Evolutionary conservation across 2,888 invertebrate species (phyloP).

Genomic region (Cataglyphis cursor): DNA sequence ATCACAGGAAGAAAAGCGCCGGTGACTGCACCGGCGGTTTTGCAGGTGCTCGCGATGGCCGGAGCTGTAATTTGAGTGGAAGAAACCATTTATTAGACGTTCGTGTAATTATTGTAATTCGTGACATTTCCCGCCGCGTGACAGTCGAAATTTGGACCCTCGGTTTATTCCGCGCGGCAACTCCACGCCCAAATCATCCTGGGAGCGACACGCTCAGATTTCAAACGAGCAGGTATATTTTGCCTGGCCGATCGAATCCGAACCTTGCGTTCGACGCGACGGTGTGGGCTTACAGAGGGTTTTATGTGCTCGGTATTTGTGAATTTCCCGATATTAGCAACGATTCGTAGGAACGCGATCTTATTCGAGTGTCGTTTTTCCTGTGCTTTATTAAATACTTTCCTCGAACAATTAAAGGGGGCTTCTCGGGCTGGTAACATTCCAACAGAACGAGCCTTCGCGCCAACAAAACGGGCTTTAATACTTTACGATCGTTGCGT

Average conservation of each 20-base stretch:
- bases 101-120: slow-evolving; percentile 70
- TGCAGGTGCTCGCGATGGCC: slow-evolving; percentile 64
- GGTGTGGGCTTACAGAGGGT: slow-evolving; percentile 53
- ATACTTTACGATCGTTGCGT: slow-evolving; percentile 50
- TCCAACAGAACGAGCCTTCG: slow-evolving; percentile 38
- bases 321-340: slow-evolving; percentile 39
- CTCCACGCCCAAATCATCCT: slow-evolving; percentile 39
- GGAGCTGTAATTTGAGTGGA: slow-evolving; percentile 43
- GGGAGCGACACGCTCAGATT: slow-evolving; percentile 60
- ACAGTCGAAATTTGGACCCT: slow-evolving; percentile 47
- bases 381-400: slow-evolving; percentile 54
- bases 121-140: slow-evolving; percentile 63
- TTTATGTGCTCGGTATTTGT: slow-evolving; percentile 32
- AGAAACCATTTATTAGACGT: slow-evolving; percentile 71
- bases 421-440: slow-evolving; percentile 37
- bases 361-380: slow-evolving; percentile 54
- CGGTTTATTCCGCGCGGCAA: slow-evolving; percentile 20
- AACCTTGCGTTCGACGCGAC: slow-evolving; percentile 41
- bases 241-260: slow-evolving; percentile 44
- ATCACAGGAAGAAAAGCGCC: slow-evolving; percentile 57
- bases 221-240: slow-evolving; percentile 64
- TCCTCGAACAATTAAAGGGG: slow-evolving; percentile 41
- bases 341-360: slow-evolving; percentile 40
- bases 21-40: slow-evolving; percentile 58
- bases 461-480: slow-evolving; percentile 44